phyloP scores from a whole-genome alignment of 2,888 invertebrate genomes.

The Sinhomidia bicolor region DNA sequence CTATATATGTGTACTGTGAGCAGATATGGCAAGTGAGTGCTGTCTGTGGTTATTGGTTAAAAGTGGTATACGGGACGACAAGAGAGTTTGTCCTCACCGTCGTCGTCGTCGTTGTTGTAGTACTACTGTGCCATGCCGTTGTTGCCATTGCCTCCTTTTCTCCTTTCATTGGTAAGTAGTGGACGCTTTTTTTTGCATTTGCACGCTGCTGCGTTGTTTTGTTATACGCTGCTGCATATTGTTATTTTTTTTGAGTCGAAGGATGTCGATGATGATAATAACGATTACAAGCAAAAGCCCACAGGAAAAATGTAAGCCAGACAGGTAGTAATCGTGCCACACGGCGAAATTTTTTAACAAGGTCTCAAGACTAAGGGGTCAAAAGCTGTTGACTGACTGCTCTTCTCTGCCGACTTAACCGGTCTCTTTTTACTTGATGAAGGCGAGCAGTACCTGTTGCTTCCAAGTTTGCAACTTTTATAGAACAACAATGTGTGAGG shows the following conservation, averaged over 20 bases:
- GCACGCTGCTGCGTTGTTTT: background rate
- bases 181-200: slow-evolving; percentile 4
- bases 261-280: slow-evolving; percentile 25
- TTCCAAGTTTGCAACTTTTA: slow-evolving; percentile 47
- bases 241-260: background rate
- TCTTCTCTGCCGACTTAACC: slow-evolving; percentile 52
- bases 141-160: background rate
- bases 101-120: no score
- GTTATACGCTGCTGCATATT: background rate
- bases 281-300: background rate
- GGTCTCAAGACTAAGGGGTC: slow-evolving; percentile 73
- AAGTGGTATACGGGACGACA: background rate
- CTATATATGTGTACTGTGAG: background rate
- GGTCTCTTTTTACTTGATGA: slow-evolving; percentile 60
- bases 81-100: no score
- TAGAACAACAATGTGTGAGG: slow-evolving; percentile 36
- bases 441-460: slow-evolving; percentile 47
- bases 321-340: slow-evolving; percentile 68
- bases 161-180: background rate
- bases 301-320: slow-evolving; percentile 67
- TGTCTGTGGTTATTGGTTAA: no score
- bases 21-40: no score
- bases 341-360: slow-evolving; percentile 69
- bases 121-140: no score
- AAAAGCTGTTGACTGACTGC: slow-evolving; percentile 71